Conservation (phyloP, 2,888 invertebrate genomes). For the Temnothorax unifasciatus region DNA sequence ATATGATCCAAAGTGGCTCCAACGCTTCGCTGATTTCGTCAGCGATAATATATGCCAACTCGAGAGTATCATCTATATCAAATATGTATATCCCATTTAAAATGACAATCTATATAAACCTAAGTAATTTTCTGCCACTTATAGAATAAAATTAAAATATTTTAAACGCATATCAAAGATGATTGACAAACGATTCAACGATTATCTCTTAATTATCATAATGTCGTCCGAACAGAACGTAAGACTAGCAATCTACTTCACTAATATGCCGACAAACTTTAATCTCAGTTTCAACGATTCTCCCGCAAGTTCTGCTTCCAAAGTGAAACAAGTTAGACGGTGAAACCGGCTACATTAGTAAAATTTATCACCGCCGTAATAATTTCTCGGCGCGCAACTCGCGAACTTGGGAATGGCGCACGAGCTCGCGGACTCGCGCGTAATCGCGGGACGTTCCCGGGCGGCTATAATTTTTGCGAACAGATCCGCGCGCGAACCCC, state of each 20-base stretch:
- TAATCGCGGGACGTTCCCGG: conserved; percentile 39
- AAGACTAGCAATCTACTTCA: background rate
- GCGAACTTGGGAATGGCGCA: background rate
- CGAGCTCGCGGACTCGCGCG: background rate
- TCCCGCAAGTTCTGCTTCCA: background rate
- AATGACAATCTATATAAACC: background rate
- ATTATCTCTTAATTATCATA: background rate
- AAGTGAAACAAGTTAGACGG: conserved; percentile 16
- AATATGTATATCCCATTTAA: background rate
- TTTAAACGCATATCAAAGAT: background rate
- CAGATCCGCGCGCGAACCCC: conserved; percentile 9
- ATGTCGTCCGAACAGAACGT: background rate
- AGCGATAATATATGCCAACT: background rate
- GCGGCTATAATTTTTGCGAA: conserved; percentile 34
- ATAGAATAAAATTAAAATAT: background rate
- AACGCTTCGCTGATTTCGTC: conserved; percentile 14
- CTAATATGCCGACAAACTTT: conserved; percentile 21
- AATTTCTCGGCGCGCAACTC: conserved; percentile 21
- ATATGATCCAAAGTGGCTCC: background rate
- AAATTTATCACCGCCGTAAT: conserved; percentile 44
- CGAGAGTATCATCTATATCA: conserved; percentile 4
- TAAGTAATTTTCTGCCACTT: background rate
- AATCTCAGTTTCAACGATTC: background rate
- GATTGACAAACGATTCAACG: background rate
- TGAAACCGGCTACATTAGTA: conserved; percentile 13